Evolutionary conservation across 2,113 vertebrate genomes (phyloP), one percentile per base, ranked within the genome.

Genomic region (Circaetus cinerascens): DNA sequence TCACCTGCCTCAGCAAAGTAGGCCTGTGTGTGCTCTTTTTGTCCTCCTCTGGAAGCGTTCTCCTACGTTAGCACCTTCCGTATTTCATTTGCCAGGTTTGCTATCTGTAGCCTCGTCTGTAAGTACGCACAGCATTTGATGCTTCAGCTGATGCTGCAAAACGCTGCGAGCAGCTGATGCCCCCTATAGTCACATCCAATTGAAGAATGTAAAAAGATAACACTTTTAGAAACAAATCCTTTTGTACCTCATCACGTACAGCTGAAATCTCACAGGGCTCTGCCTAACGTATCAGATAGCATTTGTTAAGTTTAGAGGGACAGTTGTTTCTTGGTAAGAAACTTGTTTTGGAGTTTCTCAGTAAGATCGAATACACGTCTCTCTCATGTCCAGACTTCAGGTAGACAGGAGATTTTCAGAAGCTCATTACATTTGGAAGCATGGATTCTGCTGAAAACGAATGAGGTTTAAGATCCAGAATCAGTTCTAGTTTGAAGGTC

Each of bases 401-500:
- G 62, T 2, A 75, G 30, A 30, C 8, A 48, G 29, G 14, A 60
- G 25, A 56, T 76, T 68, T 86, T 72, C 79, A 83, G 66, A 38
- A 59, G 60, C 62, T 76, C 57, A 32, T 79, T 43, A 32, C 26
- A 38, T 53, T 62, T 79, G 41, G 67, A 85, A 92, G 75, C 23
- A 40, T 32, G 45, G 48, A 43, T 57, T 81, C 77, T 45, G 57
- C 27, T 79, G 57, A 50, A 90, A 90, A 83, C 0, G 2, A 92
- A 88, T 14, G 29, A 86, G 34, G 11, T 45, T 81, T 75, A 74
- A 84, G 48, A 84, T 75, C 71, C 43, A 73, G 78, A 77, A 46
- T 46, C 56, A 57, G 57, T 25, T 92, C 51, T n/a, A 34, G 21
- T 72, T 41, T 90, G 76, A 95, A 96, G 78, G 71, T 90, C 67